Conservation (phyloP, 2,113 vertebrate genomes). For the Desmodus rotundus region DNA sequence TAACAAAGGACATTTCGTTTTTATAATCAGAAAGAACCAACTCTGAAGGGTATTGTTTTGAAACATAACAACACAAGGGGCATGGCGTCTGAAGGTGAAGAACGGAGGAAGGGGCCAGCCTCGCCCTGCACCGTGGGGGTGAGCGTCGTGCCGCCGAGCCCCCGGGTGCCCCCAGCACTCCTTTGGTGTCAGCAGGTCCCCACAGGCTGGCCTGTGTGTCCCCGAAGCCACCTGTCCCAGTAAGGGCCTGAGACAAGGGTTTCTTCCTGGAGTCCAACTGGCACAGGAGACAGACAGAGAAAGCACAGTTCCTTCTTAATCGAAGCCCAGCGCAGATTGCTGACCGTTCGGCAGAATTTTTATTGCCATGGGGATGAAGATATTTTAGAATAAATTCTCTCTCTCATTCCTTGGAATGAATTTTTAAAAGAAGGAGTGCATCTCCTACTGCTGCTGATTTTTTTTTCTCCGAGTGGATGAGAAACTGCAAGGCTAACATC, state of each 20-base stretch:
- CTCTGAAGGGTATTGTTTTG: neutral
- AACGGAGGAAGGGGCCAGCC: neutral
- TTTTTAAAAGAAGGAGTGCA: constrained; percentile 46
- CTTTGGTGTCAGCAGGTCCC: neutral
- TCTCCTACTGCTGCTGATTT: constrained; percentile 1
- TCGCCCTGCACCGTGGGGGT: accelerated
- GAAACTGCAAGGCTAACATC: constrained; percentile 45
- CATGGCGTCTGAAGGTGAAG: neutral
- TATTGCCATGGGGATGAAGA: constrained; percentile 45
- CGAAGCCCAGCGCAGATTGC: constrained; percentile 16
- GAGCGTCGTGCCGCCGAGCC: neutral
- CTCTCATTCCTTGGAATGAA: constrained; percentile 39
- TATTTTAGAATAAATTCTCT: constrained; percentile 57
- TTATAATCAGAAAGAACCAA: neutral
- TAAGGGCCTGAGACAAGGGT: neutral
- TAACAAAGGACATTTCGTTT: neutral
- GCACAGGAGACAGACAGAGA: neutral
- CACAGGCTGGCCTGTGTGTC: neutral
- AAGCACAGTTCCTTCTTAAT: constrained; percentile 17
- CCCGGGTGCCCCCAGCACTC: neutral
- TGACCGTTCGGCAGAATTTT: constrained; percentile 42
- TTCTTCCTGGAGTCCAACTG: neutral
- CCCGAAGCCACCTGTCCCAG: neutral
- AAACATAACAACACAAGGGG: neutral
- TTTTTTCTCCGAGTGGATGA: constrained; percentile 34